phyloP scores from a whole-genome alignment of 1,140 invertebrate species.

The Drosophila nebulosa region DNA sequence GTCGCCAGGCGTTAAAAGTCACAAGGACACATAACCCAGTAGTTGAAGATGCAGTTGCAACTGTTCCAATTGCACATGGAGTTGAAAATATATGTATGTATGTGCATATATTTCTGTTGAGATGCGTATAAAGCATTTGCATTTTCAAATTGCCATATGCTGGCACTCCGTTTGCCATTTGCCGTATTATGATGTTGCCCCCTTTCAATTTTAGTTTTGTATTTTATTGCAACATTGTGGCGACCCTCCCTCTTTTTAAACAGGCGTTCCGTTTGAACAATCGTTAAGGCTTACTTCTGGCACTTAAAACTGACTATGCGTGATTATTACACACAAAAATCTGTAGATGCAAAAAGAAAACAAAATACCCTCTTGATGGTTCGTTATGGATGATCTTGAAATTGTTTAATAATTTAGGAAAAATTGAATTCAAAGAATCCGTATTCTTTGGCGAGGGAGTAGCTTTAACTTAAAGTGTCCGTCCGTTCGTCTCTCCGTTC shows the following conservation, averaged over 20 bases:
- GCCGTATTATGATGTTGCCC: slow-evolving; percentile 52
- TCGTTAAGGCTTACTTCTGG: slow-evolving; percentile 53
- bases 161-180: background rate
- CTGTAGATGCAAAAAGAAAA: slow-evolving; percentile 1
- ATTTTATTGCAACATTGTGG: slow-evolving; percentile 60
- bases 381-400: background rate
- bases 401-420: no score
- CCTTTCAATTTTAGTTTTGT: background rate
- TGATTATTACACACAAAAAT: slow-evolving; percentile 62
- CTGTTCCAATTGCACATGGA: slow-evolving; percentile 5
- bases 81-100: background rate
- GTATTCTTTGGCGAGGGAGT: no score
- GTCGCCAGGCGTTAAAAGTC: slow-evolving; percentile 66
- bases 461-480: background rate
- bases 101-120: background rate
- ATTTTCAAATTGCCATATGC: slow-evolving; percentile 34
- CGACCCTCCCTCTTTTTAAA: slow-evolving; percentile 12
- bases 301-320: slow-evolving; percentile 49
- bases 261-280: slow-evolving; percentile 5
- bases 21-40: slow-evolving; percentile 60
- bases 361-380: background rate
- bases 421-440: no score
- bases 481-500: no score
- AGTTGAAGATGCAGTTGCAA: slow-evolving; percentile 12
- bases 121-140: slow-evolving; percentile 8